phyloP scores from a whole-genome alignment of 2,113 vertebrate genomes.

The Macrotis lagotis region DNA sequence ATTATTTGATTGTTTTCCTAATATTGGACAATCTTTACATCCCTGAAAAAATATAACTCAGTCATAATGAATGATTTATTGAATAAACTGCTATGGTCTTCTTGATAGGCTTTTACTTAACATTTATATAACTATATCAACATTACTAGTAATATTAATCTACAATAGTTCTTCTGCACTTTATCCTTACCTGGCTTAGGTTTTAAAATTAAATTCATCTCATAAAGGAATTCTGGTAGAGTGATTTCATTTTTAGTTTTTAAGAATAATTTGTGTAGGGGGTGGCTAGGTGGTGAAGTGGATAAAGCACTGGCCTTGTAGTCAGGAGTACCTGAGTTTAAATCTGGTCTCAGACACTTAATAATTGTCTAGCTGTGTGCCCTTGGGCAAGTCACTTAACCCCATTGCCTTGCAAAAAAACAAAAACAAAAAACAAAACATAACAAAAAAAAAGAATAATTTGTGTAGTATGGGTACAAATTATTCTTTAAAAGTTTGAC shows the following conservation, averaged over 20 bases:
- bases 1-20: not conserved
- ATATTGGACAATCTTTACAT: not conserved
- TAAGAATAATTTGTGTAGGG: not conserved
- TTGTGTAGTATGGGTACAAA: not conserved
- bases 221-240: not conserved
- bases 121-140: not conserved
- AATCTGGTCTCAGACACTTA: too few species aligned
- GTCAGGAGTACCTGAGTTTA: too few species aligned
- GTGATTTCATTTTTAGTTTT: not conserved
- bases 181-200: not conserved
- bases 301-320: too few species aligned
- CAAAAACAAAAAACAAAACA: too few species aligned
- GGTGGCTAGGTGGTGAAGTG: too few species aligned
- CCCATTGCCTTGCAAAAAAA: too few species aligned
- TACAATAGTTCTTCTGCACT: too few species aligned
- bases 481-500: not conserved
- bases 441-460: too few species aligned
- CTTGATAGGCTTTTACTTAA: too few species aligned
- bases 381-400: too few species aligned
- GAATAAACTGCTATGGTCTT: not conserved
- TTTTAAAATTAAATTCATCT: not conserved
- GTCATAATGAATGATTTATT: slow-evolving; percentile 18
- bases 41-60: not conserved
- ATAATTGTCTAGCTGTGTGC: too few species aligned
- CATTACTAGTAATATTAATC: not conserved